These are phyloP conservation scores for Siniperca knerii DNA, from an alignment of 2,113 vertebrate genomes.

Conservation along the genomic window DNA sequence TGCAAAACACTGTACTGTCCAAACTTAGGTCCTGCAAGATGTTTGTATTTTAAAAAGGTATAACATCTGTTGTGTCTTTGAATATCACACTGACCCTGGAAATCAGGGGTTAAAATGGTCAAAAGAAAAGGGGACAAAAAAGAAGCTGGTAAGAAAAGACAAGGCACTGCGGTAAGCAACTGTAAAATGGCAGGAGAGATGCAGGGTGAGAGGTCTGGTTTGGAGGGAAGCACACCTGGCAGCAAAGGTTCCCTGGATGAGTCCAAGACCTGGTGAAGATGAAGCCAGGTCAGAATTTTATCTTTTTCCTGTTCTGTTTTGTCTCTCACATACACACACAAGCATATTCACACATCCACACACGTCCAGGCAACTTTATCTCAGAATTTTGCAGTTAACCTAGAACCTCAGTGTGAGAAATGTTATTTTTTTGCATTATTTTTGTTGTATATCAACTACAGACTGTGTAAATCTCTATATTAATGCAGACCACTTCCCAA, in stretches of 20 bases:
- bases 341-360: not conserved
- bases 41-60: not conserved
- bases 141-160: constrained; percentile 26
- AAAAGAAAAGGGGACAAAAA: constrained; percentile 17
- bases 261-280: constrained; percentile 89
- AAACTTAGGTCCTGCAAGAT: not conserved
- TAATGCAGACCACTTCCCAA: not conserved
- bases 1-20: not conserved
- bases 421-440: not conserved
- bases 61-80: not conserved
- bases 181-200: constrained; percentile 33
- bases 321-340: not conserved
- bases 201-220: constrained; percentile 29
- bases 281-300: constrained; percentile 72
- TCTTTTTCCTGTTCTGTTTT: not conserved
- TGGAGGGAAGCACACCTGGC: constrained; percentile 84
- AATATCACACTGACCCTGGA: constrained; percentile 61
- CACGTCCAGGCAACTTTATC: not conserved
- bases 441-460: not conserved
- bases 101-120: constrained; percentile 46
- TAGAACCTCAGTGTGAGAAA: not conserved
- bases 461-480: not conserved
- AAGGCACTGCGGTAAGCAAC: constrained; percentile 45
- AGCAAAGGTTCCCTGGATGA: constrained; percentile 88
- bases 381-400: not conserved